These are phyloP conservation scores for Dromiciops gliroides DNA, from an alignment of 2,113 vertebrate genomes.

Conservation along the genomic window DNA sequence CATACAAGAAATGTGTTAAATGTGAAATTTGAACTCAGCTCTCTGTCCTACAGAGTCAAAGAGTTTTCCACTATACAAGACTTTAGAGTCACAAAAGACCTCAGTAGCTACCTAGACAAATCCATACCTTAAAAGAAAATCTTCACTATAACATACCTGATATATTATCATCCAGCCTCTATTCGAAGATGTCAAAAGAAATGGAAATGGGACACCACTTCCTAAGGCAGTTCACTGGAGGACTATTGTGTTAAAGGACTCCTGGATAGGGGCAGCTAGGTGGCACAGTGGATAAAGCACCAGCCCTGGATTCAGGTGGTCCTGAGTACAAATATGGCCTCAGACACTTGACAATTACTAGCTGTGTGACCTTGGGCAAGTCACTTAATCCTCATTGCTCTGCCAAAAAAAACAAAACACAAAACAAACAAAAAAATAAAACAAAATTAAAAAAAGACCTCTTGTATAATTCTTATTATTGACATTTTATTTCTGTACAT, in stretches of 20 bases:
- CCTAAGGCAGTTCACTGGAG: not conserved
- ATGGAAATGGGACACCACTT: not conserved
- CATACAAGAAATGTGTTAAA: not conserved
- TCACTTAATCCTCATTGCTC: no score
- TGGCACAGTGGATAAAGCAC: no score
- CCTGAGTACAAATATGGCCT: no score
- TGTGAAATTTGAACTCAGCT: not conserved
- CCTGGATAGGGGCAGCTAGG: no score
- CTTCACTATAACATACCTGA: not conserved
- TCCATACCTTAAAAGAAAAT: not conserved
- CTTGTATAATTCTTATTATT: no score
- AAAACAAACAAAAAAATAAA: no score
- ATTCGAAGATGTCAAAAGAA: not conserved
- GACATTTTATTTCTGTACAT: not conserved
- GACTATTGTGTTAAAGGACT: not conserved
- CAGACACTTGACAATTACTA: no score
- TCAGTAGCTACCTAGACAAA: not conserved
- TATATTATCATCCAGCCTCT: not conserved
- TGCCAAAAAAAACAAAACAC: no score
- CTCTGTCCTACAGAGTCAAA: not conserved
- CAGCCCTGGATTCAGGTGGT: no score
- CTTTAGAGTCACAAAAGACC: not conserved
- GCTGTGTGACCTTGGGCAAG: no score
- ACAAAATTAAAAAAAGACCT: no score
- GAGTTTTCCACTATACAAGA: not conserved